Evolutionary conservation across 2,113 vertebrate genomes (phyloP), one percentile per base, ranked within the genome.

Genomic region (Macquaria australasica): DNA sequence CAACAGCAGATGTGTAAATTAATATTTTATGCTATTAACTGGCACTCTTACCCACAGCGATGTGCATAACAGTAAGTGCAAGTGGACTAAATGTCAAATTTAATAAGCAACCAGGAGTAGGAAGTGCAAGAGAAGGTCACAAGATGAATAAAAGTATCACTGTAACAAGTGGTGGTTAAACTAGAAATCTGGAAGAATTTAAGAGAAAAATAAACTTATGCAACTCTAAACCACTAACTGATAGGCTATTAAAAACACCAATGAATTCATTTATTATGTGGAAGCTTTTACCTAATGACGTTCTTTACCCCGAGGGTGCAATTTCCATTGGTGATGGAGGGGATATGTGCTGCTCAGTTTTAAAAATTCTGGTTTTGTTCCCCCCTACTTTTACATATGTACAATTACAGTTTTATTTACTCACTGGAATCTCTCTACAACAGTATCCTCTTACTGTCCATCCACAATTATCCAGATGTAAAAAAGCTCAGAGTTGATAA

Each of bases 1-100:
- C n/a, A 0, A 37, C 43, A 63, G 62, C 75, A 82, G 82, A 83
- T 62, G 77, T 86, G 83, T 64, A 63, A 75, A 73, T 87, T 69
- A 56, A 77, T 64, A 84, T 82, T 64, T 45, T 16, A 8, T 1
- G 75, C 53, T 25, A 56, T 84, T 76, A 55, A 45, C 43, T 5
- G 70, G 21, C 1, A 23, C 60, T 55, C 37, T 11, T 3, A 14
- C 11, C 41, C 58, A n/a, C 23, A 28, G 62, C 18, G 60, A 34
- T 15, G 34, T 3, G 23, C 34, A 50, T 31, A n/a, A 16, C 25
- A 8, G 73, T 8, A n/a, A 50, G 62, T 0, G 64, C 48, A 60
- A 14, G 72, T 11, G 34, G 53, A 45, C 45, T 25, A 8, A 66
- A 59, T 53, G 48, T 81, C 62, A 34, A 37, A 41, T 2, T n/a